These are phyloP conservation scores for Aphelocoma californica DNA, from an alignment of 2,797 vertebrate species.

Conservation along the genomic window DNA sequence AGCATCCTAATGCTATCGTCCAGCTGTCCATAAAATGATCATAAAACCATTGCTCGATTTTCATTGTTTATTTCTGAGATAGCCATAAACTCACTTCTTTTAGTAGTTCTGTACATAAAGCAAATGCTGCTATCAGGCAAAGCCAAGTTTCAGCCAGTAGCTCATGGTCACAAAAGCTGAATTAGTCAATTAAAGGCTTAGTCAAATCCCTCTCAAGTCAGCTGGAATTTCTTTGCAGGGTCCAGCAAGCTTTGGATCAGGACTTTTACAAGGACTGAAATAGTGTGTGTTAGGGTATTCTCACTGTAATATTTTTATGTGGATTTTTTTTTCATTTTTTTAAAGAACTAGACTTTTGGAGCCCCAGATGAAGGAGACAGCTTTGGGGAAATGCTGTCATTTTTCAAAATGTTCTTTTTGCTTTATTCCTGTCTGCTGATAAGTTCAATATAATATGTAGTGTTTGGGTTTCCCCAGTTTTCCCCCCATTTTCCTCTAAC, in stretches of 20 bases:
- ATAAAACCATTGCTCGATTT: not conserved
- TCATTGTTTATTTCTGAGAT: not conserved
- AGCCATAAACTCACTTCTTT: not conserved
- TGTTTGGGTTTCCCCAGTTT: not conserved
- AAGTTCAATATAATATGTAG: not conserved
- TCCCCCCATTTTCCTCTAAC: not conserved
- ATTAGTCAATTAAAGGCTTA: conserved; percentile 57
- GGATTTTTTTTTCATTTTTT: not conserved
- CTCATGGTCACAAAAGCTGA: not conserved
- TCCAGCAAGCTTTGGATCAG: not conserved
- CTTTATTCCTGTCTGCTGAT: not conserved
- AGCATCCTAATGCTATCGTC: not conserved
- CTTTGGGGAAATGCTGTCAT: not conserved
- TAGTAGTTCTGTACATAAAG: not conserved
- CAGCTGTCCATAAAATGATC: not conserved
- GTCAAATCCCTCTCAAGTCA: conserved; percentile 20
- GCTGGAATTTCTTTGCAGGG: not conserved
- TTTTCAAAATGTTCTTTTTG: not conserved
- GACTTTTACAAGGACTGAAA: not conserved
- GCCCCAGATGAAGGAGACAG: not conserved
- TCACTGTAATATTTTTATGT: not conserved
- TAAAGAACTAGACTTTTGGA: not conserved
- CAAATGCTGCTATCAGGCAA: not conserved
- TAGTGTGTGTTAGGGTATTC: not conserved
- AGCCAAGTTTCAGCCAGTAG: not conserved